Base-by-base conservation (phyloP, 2,113 vertebrate species). In the Cinclus cinclus region DNA sequence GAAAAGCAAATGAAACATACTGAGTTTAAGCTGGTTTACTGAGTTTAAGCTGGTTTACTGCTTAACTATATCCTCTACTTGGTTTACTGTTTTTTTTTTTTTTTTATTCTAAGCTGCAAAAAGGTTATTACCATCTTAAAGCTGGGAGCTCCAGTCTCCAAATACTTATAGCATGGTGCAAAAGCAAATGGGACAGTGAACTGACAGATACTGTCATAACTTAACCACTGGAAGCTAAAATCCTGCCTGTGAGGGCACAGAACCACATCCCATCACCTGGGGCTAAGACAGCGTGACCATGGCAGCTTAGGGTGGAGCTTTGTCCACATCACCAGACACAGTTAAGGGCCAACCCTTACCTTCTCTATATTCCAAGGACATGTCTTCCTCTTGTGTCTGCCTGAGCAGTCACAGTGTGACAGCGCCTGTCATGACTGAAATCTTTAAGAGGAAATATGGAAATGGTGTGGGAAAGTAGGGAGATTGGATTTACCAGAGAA, bases 21-120 rank as follows among this genome's bases (percentile, higher is more conserved):
- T 59, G 91, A 92, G 65, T 94, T 94, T 94, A 97, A 97, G 93
- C 95, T 96, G 95, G 93, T 96, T 96, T 90, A 37, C 75, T 65
- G 94, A 91, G 78, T 93, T 94, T 96, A 96, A 96, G 94, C 89
- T 95, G 94, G 92, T 96, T 97, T 95, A 94, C 87, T 95, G 70
- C 93, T 97, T 95, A 95, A 92, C 89, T 85, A 50, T 92, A 92
- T 96, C 95, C 87, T 96, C 82, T 76, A 44, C 95, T 93, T 95
- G 84, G 89, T 95, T 92, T 94, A 90, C 93, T 85, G 62, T 3
- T 8, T n/a, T 76, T 62, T 92, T n/a, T 76, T 62, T 92, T 82
- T 93, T 89, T 93, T 89, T 87, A 83, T 95, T 95, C 94, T 97
- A 97, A 97, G 93, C 96, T 95, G 95, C 84, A 91, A 50, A 90